Conservation (phyloP, 2,113 vertebrate genomes). For the Semnopithecus entellus region DNA sequence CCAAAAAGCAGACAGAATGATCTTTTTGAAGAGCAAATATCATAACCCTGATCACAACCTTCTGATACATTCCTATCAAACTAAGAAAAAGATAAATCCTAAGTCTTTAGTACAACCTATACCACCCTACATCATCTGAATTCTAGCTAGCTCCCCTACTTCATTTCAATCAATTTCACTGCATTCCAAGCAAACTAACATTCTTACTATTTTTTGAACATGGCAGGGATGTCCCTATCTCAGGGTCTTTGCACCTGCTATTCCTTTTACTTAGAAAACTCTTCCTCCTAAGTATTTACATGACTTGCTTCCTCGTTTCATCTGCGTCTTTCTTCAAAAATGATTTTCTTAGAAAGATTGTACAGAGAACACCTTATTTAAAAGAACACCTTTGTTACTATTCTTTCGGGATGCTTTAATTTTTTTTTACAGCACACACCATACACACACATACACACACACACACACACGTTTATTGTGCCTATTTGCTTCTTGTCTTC, state of each 20-base stretch:
- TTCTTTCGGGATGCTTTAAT: background rate
- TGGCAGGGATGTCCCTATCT: background rate
- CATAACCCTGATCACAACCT: background rate
- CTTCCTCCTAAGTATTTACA: background rate
- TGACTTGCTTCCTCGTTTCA: background rate
- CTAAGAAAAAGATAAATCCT: background rate
- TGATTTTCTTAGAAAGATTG: background rate
- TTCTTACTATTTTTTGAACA: background rate
- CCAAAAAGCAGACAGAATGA: background rate
- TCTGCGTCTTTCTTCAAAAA: constrained; percentile 27
- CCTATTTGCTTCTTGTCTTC: background rate
- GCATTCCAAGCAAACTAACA: background rate
- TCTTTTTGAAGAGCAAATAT: background rate
- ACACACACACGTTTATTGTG: background rate
- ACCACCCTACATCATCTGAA: background rate
- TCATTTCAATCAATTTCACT: background rate
- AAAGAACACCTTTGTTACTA: background rate
- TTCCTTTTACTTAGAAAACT: background rate
- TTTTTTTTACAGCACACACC: background rate
- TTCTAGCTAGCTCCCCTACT: background rate
- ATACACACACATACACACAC: background rate
- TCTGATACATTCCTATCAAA: background rate
- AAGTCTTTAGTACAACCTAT: background rate
- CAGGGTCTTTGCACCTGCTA: background rate
- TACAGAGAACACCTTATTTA: background rate